Base-by-base conservation (phyloP, 2,888 invertebrate species). In the Cecidostiba fungosa region DNA sequence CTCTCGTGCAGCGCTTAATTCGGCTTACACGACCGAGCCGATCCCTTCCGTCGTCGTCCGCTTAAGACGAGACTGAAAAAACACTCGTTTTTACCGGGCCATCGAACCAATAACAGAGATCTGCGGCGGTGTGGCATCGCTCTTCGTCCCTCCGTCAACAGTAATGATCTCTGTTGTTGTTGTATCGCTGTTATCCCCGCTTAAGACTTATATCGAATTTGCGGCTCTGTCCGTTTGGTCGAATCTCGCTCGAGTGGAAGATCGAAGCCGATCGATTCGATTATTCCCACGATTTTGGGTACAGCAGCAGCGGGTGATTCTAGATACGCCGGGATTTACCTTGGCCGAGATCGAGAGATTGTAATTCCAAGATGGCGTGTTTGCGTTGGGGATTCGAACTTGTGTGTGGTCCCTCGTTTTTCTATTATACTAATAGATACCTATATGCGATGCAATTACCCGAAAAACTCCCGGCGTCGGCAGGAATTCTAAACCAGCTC, bases 31-130 rank as follows among this genome's bases (percentile, higher is more conserved):
- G 85, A 81, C 32, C 87, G 86, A 86, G 81, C 74, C 77, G 86
- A 88, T 82, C 66, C 76, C 10, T 14, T 81, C 78, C 86, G 87
- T 81, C 82, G 54, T 66, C 29, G 29, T 4, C 82, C 79, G 54
- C 77, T 70, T 74, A 77, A 79, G 86, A 19, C 85, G 47, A 79
- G 74, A 70, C 82, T 82, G 66, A 66, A 73, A 85, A 82, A 85
- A 85, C 81, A 85, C 43, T 72, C 72, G 70, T 43, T 29, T 84
- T 26, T 26, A 39, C 26, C 72, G 73, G 59, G n/a, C 54, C 54
- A n/a, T 59, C 70, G 70, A 79, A 88, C 86, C 87, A 88, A 90
- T 89, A 90, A 90, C 86, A 89, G 47, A 29, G n/a, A 39, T 12
- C 26, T 6, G 54, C 47, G 10, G 19, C n/a, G n/a, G n/a, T n/a